Conservation (phyloP, 1,140 invertebrate genomes). For the Lethrus apterus region DNA sequence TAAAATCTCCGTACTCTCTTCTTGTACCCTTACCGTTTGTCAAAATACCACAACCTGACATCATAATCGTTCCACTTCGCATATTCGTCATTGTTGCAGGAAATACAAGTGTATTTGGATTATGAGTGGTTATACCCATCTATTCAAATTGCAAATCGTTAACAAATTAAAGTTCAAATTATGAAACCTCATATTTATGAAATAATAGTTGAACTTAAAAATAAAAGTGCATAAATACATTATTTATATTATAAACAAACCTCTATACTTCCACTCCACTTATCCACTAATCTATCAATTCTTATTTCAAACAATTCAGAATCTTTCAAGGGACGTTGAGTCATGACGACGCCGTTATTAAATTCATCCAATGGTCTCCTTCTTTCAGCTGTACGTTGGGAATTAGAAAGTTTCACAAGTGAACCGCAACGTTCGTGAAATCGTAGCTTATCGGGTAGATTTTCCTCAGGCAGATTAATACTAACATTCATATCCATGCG, state of each 20-base stretch:
- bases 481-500: conserved; percentile 41
- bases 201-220: too few species aligned
- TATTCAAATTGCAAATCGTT: conserved; percentile 26
- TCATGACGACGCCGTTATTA: conserved; percentile 90
- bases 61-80: conserved; percentile 91
- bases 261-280: conserved; percentile 90
- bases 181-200: too few species aligned
- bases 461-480: conserved; percentile 37
- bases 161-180: not conserved
- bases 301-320: conserved; percentile 91
- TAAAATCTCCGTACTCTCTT: conserved; percentile 89
- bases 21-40: conserved; percentile 90
- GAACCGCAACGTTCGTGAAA: conserved; percentile 86
- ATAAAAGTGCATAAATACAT: conserved; percentile 1
- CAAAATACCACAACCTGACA: conserved; percentile 92
- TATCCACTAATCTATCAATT: conserved; percentile 83
- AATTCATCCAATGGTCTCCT: conserved; percentile 86
- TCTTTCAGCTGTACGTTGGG: conserved; percentile 78
- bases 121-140: conserved; percentile 91
- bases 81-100: conserved; percentile 97
- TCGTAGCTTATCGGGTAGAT: conserved; percentile 54
- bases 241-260: conserved; percentile 26
- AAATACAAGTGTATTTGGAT: conserved; percentile 81
- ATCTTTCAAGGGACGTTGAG: conserved; percentile 74
- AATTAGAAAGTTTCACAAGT: conserved; percentile 79